Evolutionary conservation across 1,140 invertebrate genomes (phyloP).

Genomic region (Steinernema khuongi): DNA sequence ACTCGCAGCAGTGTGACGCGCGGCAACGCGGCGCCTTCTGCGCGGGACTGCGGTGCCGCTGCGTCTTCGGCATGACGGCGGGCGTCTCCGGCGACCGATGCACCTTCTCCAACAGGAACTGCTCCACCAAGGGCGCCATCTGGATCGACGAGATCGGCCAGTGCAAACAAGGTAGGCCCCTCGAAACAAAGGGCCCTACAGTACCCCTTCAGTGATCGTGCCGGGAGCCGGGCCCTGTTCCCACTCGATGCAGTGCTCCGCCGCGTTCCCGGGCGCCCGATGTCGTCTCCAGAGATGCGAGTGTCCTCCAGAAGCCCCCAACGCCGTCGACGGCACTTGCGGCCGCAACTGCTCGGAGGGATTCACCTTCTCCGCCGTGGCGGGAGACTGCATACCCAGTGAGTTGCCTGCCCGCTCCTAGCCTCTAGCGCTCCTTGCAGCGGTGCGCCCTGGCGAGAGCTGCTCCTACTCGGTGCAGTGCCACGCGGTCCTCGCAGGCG

Average conservation of each 20-base stretch:
- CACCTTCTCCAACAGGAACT: slow-evolving; percentile 50
- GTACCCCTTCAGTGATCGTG: slow-evolving; percentile 50
- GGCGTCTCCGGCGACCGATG: slow-evolving; percentile 40
- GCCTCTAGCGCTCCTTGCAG: slow-evolving; percentile 15
- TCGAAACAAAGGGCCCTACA: neutral
- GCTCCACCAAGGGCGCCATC: slow-evolving; percentile 47
- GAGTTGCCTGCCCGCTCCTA: neutral
- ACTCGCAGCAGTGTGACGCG: slow-evolving; percentile 55
- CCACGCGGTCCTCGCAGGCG: slow-evolving; percentile 52
- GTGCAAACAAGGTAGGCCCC: slow-evolving; percentile 49
- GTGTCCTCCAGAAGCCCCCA: slow-evolving; percentile 47
- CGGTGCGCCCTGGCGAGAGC: slow-evolving; percentile 41
- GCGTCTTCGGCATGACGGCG: slow-evolving; percentile 53
- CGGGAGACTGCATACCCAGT: slow-evolving; percentile 55
- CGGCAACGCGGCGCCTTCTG: slow-evolving; percentile 54
- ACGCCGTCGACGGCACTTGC: slow-evolving; percentile 55
- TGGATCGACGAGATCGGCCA: slow-evolving; percentile 56
- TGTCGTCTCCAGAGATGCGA: slow-evolving; percentile 49
- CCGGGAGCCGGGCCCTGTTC: slow-evolving; percentile 49
- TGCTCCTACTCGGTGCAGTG: slow-evolving; percentile 57
- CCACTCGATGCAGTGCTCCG: slow-evolving; percentile 56
- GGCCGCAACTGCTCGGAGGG: slow-evolving; percentile 46
- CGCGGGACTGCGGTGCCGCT: slow-evolving; percentile 42
- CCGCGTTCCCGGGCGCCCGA: slow-evolving; percentile 47
- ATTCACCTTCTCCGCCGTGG: slow-evolving; percentile 47